Evolutionary conservation across 2,113 vertebrate species (phyloP), one percentile per base, ranked within the genome.

Genomic region (Cynoglossus semilaevis): DNA sequence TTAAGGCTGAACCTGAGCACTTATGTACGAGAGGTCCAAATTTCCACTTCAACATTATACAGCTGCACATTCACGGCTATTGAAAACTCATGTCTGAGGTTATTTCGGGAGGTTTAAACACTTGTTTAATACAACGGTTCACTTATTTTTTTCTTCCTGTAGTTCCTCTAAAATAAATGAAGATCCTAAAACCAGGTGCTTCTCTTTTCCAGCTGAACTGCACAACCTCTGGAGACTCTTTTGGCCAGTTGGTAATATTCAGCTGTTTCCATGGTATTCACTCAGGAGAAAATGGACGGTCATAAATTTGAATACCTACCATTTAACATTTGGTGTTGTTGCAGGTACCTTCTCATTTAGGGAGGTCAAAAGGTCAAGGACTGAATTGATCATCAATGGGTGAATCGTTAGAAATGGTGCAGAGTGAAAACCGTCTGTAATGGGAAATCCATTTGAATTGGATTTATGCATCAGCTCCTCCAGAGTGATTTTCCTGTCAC

Each of bases 361-460:
- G 15, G 8, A 65, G 77, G 75, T 74, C 65, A 58, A 58, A 65
- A 63, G 76, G 77, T 82, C 70, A 55, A 0, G 41, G 60, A 15
- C 48, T 51, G 40, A 64, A 79, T 70, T 77, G 70, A 87, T 81
- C 60, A 34, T 61, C 65, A 73, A 78, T 78, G 63, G 37, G 63
- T 17, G 35, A 62, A 63, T 70, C 84, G 77, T 80, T 68, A 58
- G 35, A 70, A 74, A 79, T 64, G 68, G 38, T 53, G 37, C 44
- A 11, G 3, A 63, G 67, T 52, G 53, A 77, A 63, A 78, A 69
- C 59, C 17, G 42, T 80, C 73, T 75, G 75, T 65, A 72, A 85
- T 77, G 66, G 77, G 36, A 80, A 87, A 88, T 85, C 74, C 51
- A 82, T 82, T 75, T 76, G 64, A 67, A 85, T 80, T 74, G 72